Base-by-base conservation (phyloP, 2,888 invertebrate genomes). In the Lacanobia oleracea region DNA sequence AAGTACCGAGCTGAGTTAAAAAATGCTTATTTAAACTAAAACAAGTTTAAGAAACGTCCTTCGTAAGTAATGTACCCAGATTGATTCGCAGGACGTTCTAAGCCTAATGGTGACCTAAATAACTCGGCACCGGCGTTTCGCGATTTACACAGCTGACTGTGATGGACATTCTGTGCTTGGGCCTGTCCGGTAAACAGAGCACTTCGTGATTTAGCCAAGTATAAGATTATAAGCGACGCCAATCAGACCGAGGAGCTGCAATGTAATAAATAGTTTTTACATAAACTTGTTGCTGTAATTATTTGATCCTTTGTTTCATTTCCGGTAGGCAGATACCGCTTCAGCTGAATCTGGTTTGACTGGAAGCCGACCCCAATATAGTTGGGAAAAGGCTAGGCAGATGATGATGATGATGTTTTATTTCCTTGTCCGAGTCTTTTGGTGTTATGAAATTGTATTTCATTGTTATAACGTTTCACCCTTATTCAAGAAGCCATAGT, bases 191-290 rank as follows among this genome's bases (percentile, higher is more conserved):
- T 57, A 63, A 69, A 67, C 64, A 67, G 50, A 70, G 50, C 54
- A 59, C 67, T 0, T 66, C 60, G 67, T 69, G 50, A 75, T 63
- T 68, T 45, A 68, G 60, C 27, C 67, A 18, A 57, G 27, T 62
- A 12, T 43, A 12, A 66, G 59, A 77, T 87, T 86, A 84, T 83
- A 76, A 71, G 72, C 77, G 63, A 81, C 77, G 77, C 72, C 82
- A 86, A 87, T 86, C 85, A 86, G 82, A 84, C 79, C 87, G 83
- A 77, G 63, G 72, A 85, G 77, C 65, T 75, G 72, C 72, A 53
- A 60, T 27, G 40, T 21, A 27, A 50, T 54, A 21, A 21, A 16
- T 21, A 7, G 12, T 23, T 27, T 56, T 21, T 21, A 18, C 10
- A 21, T 51, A 27, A 23, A n/a, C 1, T 45, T 37, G 7, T 21